These are phyloP conservation scores for Harlomillsia oculata DNA, from an alignment of 1,140 invertebrate species.

Conservation along the genomic window DNA sequence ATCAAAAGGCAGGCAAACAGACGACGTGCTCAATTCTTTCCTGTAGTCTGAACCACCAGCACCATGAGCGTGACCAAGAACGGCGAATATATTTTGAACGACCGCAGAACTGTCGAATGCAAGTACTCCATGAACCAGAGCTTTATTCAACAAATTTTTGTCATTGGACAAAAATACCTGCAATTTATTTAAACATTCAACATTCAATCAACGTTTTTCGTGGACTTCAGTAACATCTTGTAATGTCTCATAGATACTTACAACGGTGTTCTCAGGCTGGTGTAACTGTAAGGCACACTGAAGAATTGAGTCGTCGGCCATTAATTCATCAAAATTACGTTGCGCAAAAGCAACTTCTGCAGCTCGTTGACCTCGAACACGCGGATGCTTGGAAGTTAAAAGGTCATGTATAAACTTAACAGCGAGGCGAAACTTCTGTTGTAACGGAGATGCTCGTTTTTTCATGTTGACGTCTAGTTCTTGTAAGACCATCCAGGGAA, in stretches of 20 bases:
- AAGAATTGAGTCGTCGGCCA: conserved; percentile 31
- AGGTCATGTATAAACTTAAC: conserved; percentile 25
- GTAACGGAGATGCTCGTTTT: background rate
- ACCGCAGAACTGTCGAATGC: conserved; percentile 1
- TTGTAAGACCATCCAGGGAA: conserved; percentile 35
- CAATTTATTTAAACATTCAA: too few relatives aligned
- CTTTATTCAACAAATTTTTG: conserved; percentile 30
- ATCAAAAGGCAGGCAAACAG: background rate
- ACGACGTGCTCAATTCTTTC: background rate
- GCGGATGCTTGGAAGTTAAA: conserved; percentile 21
- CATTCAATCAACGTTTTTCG: too few relatives aligned
- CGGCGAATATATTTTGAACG: background rate
- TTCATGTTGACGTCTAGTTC: conserved; percentile 26
- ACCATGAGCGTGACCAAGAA: background rate
- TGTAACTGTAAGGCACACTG: conserved; percentile 29
- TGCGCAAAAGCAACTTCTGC: conserved; percentile 19
- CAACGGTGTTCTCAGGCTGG: conserved; percentile 4
- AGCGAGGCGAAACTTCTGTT: background rate
- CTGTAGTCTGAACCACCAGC: background rate
- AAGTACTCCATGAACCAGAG: conserved; percentile 17
- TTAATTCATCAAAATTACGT: conserved; percentile 14
- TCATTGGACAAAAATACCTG: conserved; percentile 32
- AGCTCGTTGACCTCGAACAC: conserved; percentile 27
- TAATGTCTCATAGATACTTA: too few relatives aligned
- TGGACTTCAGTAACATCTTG: too few relatives aligned